Percentiles rank a stretch among this genome's conserved stretches.
phyloP scores from a whole-genome alignment of 2,888 invertebrate genomes.

The Caenorhabditis wallacei region DNA sequence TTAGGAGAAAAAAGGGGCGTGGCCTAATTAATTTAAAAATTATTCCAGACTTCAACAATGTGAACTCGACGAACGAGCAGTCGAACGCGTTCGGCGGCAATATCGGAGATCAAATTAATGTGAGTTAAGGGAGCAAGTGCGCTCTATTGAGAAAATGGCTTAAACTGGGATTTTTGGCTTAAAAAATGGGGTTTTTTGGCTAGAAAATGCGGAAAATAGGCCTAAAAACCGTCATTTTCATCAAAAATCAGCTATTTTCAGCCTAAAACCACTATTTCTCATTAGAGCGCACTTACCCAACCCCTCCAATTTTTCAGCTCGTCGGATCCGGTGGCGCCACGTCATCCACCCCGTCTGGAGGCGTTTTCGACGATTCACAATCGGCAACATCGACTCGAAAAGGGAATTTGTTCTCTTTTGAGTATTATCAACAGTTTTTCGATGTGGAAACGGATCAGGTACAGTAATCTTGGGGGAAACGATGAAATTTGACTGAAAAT shows the following conservation, averaged over 20 bases:
- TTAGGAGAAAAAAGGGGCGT: no score
- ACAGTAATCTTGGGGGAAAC: background rate
- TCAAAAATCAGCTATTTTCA: no score
- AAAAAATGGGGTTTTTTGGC: no score
- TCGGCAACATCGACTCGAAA: constrained; percentile 61
- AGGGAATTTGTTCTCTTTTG: constrained; percentile 82
- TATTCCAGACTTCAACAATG: constrained; percentile 63
- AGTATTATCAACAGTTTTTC: constrained; percentile 87
- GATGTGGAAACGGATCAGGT: constrained; percentile 92
- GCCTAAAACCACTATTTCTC: background rate
- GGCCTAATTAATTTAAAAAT: no score
- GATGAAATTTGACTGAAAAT: no score
- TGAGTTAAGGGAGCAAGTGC: no score
- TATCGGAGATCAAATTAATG: constrained; percentile 68
- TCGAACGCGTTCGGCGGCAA: constrained; percentile 67
- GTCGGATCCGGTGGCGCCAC: constrained; percentile 36
- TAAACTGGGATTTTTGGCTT: no score
- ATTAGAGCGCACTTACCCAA: background rate
- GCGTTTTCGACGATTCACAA: constrained; percentile 60
- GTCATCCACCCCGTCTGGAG: constrained; percentile 26
- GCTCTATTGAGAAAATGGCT: no score
- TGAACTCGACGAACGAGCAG: constrained; percentile 70
- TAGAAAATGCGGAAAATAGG: background rate
- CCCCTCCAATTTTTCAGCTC: no score
- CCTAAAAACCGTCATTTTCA: background rate